Evolutionary conservation across 2,113 vertebrate species (phyloP).

Genomic region (Pollachius pollachius): DNA sequence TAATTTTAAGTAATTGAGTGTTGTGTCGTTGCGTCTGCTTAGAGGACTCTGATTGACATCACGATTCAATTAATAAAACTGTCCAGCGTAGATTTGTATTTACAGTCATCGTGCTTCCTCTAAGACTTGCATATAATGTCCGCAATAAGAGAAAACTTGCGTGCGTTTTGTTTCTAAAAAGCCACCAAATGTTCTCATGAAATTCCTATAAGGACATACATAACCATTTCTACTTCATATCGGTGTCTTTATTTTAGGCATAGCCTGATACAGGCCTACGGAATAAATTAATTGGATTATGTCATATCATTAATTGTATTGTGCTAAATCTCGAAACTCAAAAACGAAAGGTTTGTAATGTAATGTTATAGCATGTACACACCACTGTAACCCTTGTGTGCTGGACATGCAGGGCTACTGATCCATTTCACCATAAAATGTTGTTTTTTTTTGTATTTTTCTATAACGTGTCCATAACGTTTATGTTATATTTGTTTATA

Average conservation of each 20-base stretch:
- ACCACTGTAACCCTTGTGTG: conserved; percentile 85
- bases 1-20: too few species aligned
- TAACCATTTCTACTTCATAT: too few species aligned
- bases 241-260: conserved; percentile 29
- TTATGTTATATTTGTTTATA: conserved; percentile 81
- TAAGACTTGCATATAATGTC: too few species aligned
- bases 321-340: conserved; percentile 72
- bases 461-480: conserved; percentile 81
- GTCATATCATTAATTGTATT: conserved; percentile 79
- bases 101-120: too few species aligned
- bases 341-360: conserved; percentile 37
- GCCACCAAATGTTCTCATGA: conserved; percentile 49
- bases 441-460: conserved; percentile 64
- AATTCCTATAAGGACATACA: too few species aligned
- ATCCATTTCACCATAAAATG: conserved; percentile 64
- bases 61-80: too few species aligned
- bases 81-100: not conserved
- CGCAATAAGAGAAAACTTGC: conserved; percentile 6
- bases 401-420: conserved; percentile 86
- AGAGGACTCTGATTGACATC: too few species aligned
- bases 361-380: conserved; percentile 59
- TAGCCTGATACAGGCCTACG: conserved; percentile 13
- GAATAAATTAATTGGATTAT: conserved; percentile 69
- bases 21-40: too few species aligned
- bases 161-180: conserved; percentile 42